Conservation (phyloP, 2,113 vertebrate species). For the Crotophaga sulcirostris region DNA sequence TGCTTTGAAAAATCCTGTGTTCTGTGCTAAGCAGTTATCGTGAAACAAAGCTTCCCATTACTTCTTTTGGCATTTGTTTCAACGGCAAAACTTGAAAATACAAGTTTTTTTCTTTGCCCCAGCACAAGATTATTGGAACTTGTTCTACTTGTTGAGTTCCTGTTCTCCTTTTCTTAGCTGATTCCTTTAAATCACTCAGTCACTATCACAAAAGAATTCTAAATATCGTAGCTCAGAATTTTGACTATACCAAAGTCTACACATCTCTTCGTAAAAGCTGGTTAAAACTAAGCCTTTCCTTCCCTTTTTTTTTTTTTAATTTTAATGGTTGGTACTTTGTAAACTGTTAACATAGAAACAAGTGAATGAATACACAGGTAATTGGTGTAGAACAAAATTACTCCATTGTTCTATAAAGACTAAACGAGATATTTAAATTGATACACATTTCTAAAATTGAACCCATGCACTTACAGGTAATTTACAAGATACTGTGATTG, state of each 20-base stretch:
- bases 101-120: background rate
- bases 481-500: background rate
- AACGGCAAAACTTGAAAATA: background rate
- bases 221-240: background rate
- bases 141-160: background rate
- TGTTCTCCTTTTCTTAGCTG: background rate
- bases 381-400: background rate
- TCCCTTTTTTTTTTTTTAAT: background rate
- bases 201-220: background rate
- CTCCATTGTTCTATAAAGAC: background rate
- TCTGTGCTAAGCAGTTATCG: background rate
- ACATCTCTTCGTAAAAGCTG: background rate
- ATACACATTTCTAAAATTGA: background rate
- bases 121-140: background rate
- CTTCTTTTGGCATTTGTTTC: background rate
- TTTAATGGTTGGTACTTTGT: background rate
- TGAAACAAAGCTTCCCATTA: background rate
- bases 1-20: background rate
- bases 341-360: background rate
- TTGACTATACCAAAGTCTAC: background rate
- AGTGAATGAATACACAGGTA: background rate
- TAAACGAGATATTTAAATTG: background rate
- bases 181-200: background rate
- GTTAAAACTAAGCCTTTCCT: background rate
- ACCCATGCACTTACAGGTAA: background rate